A percentile compares a stretch with the other conserved stretches of the same genome.
Conservation (phyloP, 2,113 vertebrate genomes). For the Herpailurus yagouaroundi region DNA sequence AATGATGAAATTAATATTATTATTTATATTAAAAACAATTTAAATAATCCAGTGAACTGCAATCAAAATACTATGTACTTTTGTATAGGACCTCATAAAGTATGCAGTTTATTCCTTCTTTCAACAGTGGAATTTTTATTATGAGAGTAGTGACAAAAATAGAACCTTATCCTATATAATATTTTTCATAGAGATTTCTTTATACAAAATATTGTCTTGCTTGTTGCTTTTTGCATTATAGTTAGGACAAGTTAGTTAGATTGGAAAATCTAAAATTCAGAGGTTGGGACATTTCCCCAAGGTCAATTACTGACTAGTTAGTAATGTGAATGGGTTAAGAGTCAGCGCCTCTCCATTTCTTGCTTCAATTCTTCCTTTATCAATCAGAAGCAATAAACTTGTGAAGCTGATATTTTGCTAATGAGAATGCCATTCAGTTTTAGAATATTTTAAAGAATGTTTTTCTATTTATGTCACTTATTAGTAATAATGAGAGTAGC, state of each 20-base stretch:
- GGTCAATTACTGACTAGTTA: neutral
- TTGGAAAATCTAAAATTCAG: neutral
- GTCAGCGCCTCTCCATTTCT: neutral
- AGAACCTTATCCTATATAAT: neutral
- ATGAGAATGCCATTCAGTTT: neutral
- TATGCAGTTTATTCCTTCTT: neutral
- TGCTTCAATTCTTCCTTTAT: neutral
- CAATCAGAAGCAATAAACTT: neutral
- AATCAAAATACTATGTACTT: neutral
- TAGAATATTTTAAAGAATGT: neutral
- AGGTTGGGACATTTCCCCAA: neutral
- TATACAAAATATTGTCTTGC: neutral
- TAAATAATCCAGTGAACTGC: neutral
- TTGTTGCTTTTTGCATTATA: neutral
- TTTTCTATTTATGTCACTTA: slow-evolving; percentile 46
- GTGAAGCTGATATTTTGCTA: neutral
- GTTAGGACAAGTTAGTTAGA: neutral
- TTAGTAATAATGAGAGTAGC: slow-evolving; percentile 43
- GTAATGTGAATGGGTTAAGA: neutral
- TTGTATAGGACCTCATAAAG: neutral
- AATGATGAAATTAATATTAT: neutral
- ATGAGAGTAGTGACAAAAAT: neutral
- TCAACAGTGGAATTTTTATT: neutral
- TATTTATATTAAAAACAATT: neutral
- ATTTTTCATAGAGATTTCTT: neutral